Evolutionary conservation across 2,113 vertebrate genomes (phyloP).

Genomic region (Ceyx margarethae): DNA sequence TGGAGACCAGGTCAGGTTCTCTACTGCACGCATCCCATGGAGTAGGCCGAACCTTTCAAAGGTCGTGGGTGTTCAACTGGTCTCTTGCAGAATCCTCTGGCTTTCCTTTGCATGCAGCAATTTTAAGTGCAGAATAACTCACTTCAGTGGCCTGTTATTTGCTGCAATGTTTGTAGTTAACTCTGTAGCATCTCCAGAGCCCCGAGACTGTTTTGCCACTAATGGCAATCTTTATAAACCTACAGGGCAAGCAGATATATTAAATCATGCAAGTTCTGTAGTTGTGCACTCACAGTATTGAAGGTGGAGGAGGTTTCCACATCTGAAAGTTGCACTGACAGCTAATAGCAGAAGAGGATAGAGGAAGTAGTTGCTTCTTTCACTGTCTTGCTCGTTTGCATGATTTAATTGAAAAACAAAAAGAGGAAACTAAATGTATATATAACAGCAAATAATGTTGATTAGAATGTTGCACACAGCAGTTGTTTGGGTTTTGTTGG

Average conservation of each 20-base stretch:
- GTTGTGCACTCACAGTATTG: neutral
- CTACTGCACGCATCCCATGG: neutral
- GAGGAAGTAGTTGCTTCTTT: neutral
- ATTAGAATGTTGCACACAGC: neutral
- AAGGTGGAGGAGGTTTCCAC: neutral
- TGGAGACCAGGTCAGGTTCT: neutral
- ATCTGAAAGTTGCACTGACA: neutral
- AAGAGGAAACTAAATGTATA: neutral
- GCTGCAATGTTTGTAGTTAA: neutral
- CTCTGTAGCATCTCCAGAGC: neutral
- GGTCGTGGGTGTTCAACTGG: neutral
- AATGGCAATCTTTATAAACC: neutral
- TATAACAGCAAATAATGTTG: neutral
- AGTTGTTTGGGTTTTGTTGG: too few species aligned
- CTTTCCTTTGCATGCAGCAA: neutral
- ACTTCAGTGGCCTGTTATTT: neutral
- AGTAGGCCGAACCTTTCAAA: neutral
- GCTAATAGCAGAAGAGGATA: neutral
- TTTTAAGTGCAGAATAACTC: neutral
- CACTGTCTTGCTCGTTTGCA: neutral
- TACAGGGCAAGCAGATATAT: neutral
- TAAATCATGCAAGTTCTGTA: neutral
- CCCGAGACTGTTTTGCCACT: neutral
- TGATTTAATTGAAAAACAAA: neutral
- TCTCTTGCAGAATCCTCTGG: neutral